Evolutionary conservation across 30 jellyfish, hydroid and myxozoan genomes (phyloP).

Genomic region (Nemopilema nomurai): DNA sequence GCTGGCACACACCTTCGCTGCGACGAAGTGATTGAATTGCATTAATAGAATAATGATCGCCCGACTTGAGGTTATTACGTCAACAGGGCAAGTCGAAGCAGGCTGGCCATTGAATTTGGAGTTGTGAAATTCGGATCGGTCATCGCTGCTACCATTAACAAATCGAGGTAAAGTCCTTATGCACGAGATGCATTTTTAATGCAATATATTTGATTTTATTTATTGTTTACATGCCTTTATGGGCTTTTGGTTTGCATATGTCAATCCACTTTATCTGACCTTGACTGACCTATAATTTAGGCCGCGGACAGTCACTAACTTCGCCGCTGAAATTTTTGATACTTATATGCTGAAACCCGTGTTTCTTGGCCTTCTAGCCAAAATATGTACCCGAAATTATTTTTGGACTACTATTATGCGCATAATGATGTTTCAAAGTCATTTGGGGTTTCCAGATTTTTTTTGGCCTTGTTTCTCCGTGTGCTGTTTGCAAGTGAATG

Average conservation of each 20-base stretch:
- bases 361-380: neutral
- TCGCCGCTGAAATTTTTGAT: neutral
- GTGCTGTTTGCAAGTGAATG: too few species aligned
- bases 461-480: too few species aligned
- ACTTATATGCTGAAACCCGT: neutral
- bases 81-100: conserved; percentile 34
- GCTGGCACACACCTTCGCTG: neutral
- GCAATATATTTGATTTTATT: neutral
- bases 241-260: neutral
- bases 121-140: too few species aligned
- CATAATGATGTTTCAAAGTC: neutral
- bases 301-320: neutral
- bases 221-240: neutral
- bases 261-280: neutral
- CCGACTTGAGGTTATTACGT: neutral
- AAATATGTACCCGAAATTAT: neutral
- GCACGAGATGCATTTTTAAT: neutral
- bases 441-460: neutral
- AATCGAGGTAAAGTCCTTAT: neutral
- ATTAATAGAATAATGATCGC: neutral
- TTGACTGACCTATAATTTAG: neutral
- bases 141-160: neutral
- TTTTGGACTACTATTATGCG: too few species aligned
- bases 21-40: conserved; percentile 15
- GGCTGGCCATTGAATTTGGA: too few species aligned